Percentiles rank a stretch among this genome's conserved stretches.
phyloP scores from a whole-genome alignment of 2,888 invertebrate species.

The Theodoxus fluviatilis region DNA sequence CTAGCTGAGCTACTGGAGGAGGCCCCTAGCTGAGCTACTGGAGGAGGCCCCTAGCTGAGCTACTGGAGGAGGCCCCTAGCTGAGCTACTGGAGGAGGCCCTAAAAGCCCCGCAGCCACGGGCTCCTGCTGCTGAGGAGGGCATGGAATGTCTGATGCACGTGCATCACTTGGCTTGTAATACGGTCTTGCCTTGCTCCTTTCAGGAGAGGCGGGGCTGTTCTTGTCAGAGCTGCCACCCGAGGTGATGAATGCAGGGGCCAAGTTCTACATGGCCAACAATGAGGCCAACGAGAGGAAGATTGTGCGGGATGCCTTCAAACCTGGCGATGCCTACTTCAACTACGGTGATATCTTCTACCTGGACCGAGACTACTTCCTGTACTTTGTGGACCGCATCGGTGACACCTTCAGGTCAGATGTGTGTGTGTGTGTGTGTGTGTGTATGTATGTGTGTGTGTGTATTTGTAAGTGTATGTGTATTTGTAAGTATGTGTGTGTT shows the following conservation, averaged over 20 bases:
- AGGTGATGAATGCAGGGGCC: conserved; percentile 14
- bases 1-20: no score
- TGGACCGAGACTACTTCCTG: conserved; percentile 46
- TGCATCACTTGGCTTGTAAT: neutral
- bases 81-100: no score
- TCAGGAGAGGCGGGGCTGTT: conserved; percentile 54
- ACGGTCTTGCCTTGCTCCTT: neutral
- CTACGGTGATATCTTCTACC: conserved; percentile 45
- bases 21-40: no score
- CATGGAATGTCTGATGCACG: neutral
- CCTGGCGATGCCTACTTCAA: conserved; percentile 75
- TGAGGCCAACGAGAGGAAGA: conserved; percentile 77
- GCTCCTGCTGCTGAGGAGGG: no score
- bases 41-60: no score
- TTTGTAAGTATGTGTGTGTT: neutral
- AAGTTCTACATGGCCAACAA: conserved; percentile 80
- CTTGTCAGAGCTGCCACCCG: conserved; percentile 37
- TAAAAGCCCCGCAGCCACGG: no score
- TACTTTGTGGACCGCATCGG: conserved; percentile 53
- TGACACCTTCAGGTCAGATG: conserved; percentile 51
- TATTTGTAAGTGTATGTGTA: neutral
- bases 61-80: no score
- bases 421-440: neutral
- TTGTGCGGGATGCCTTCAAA: conserved; percentile 83
- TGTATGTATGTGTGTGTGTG: neutral